Base-by-base conservation (phyloP, 2,888 invertebrate species). In the Alloscopus bannaensis region DNA sequence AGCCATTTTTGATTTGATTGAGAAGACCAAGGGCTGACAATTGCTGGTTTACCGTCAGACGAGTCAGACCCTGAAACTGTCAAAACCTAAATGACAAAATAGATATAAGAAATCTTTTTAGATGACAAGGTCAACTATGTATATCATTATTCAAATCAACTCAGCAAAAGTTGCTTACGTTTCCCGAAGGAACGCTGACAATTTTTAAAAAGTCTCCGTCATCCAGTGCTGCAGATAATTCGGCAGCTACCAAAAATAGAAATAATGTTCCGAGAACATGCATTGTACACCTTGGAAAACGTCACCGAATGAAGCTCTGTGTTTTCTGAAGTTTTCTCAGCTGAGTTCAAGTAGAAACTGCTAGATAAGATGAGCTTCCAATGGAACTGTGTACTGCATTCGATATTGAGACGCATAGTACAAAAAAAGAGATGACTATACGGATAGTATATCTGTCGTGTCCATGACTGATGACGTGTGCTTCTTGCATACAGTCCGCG, bases 1-100 rank as follows among this genome's bases (percentile, higher is more conserved):
- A 84, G 52, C 77, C 76, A 84, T 77, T 84, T 84, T 66, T 84
- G 84, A 78, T 73, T 81, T 18, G 82, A 45, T 18, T 77, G 72
- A 60, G 71, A 73, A 28, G 80, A 71, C 81, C 81, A 82, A 16
- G 80, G 62, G 28, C 69, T 72, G 18, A 71, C 20, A 22, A 70
- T 75, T 20, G 82, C 70, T 16, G 68, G 69, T 24, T 28, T 62
- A 11, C 82, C 82, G 22, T 69, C 73, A 16, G 55, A 68, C 11
- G 80, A 40, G 31, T 73, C 77, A 18, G 50, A 57, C n/a, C 79
- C 72, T 42, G 64, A 40, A 6, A 80, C 80, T 22, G 82, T 84
- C 45, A 84, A 60, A 8, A 80, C 82, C 84, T 84, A 36, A 47
- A 52, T 29, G 22, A 55, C 8, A 52, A 2, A 24, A 24, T 13